Evolutionary conservation across 1,140 invertebrate genomes (phyloP).

Genomic region (Zaprionus gabonicus): DNA sequence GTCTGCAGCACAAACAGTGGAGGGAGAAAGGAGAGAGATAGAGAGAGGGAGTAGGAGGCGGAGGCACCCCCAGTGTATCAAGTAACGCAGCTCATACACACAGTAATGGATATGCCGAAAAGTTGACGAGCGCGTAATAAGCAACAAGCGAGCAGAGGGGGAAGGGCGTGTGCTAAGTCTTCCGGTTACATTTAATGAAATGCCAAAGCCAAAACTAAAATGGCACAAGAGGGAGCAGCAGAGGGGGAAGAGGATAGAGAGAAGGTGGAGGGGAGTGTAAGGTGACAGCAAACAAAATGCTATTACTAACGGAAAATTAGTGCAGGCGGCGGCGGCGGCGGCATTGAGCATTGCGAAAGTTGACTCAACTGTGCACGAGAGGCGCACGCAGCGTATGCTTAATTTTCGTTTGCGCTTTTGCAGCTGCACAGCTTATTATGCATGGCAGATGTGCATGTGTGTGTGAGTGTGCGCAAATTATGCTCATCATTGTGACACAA

Average conservation of each 20-base stretch:
- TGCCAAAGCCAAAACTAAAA: constrained; percentile 28
- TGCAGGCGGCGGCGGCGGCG: constrained; percentile 17
- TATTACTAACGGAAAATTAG: constrained; percentile 82
- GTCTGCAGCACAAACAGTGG: constrained; percentile 28
- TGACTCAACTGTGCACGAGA: not conserved
- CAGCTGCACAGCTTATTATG: constrained; percentile 19
- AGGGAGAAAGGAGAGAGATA: not conserved
- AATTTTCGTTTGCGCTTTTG: constrained; percentile 59
- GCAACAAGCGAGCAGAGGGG: not conserved
- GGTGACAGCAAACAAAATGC: constrained; percentile 48
- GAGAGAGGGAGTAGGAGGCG: constrained; percentile 8
- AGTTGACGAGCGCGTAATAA: constrained; percentile 21
- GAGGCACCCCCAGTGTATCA: constrained; percentile 11
- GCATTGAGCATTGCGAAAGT: constrained; percentile 26
- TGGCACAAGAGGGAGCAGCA: not conserved
- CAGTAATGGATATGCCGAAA: constrained; percentile 44
- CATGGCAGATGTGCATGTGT: not conserved
- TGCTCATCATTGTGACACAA: constrained; percentile 82
- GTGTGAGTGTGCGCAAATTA: constrained; percentile 63
- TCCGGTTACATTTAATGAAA: constrained; percentile 59
- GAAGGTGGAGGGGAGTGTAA: not conserved
- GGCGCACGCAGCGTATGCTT: constrained; percentile 72
- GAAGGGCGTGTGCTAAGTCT: not conserved
- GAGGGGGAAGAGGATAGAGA: not conserved
- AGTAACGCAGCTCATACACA: constrained; percentile 26